These are phyloP conservation scores for Crossaster papposus DNA, from an alignment of 53 echinoderm and acorn worm genomes.

Conservation along the genomic window DNA sequence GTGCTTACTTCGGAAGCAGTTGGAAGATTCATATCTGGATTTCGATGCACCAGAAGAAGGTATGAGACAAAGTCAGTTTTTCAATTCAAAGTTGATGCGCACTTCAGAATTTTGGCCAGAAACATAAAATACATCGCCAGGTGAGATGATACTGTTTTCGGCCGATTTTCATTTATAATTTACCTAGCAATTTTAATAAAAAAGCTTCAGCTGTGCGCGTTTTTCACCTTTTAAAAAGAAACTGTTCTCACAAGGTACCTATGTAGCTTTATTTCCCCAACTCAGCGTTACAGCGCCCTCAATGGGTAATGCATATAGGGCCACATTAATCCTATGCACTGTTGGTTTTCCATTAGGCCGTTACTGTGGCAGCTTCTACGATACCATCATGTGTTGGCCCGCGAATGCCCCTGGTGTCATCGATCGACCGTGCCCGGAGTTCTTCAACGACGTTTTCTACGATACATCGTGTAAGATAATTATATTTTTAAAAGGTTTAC, in stretches of 20 bases:
- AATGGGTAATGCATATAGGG: background rate
- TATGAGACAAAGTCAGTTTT: background rate
- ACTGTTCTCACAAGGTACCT: background rate
- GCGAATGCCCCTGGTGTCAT: constrained; percentile 71
- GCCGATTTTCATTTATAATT: background rate
- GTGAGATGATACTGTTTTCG: background rate
- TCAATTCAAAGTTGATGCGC: background rate
- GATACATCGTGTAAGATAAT: constrained; percentile 62
- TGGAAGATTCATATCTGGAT: background rate
- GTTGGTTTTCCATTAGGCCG: constrained; percentile 47
- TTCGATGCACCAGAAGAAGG: constrained; percentile 19
- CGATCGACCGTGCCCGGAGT: constrained; percentile 62
- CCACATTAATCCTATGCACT: background rate
- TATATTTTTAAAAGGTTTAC: too few species aligned
- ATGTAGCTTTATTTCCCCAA: background rate
- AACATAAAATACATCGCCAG: background rate
- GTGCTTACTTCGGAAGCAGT: background rate
- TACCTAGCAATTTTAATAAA: background rate
- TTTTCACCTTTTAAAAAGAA: background rate
- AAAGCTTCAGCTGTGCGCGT: too few species aligned
- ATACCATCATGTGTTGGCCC: constrained; percentile 83
- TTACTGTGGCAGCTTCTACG: constrained; percentile 74
- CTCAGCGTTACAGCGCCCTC: background rate
- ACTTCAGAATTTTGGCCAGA: background rate
- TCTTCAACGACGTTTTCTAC: constrained; percentile 64